Base-by-base conservation (phyloP, 2,888 invertebrate species). In the Gonocerus acuteangulatus region DNA sequence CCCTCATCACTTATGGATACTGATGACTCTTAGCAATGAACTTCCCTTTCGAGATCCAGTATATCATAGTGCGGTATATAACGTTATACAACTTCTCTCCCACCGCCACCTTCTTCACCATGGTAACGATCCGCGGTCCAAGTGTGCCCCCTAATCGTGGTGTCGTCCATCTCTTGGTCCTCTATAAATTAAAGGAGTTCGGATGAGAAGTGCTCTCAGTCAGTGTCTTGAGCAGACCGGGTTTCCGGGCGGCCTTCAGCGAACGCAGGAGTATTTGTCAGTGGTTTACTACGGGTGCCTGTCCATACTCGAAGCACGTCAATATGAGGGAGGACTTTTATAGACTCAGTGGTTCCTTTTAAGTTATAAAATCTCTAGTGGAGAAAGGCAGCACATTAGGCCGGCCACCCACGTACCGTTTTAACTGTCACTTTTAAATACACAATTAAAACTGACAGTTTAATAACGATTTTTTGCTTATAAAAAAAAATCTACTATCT, bases 1-100 rank as follows among this genome's bases (percentile, higher is more conserved):
- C 65, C n/a, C 69, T 69, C 67, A 69, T 70, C 69, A 70, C 69
- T 70, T 70, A 70, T 70, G 70, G 70, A 70, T 70, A 69, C 70
- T 70, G 70, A 70, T 70, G 70, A 69, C 70, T 68, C 62, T 64
- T 62, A 65, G 68, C 68, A 70, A 70, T 70, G 69, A 70, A 65
- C 66, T 61, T 48, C 52, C 48, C 45, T 52, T 42, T 57, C 32
- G 42, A 32, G 54, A 44, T 52, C 61, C 61, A 63, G 61, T 63
- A 63, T 63, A 63, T 63, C 63, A 63, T 63, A 63, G 63, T 7
- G 36, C 45, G 23, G 39, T 39, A 45, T 27, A 48, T 18, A 57
- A 48, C 49, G 49, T 57, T 44, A 57, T 57, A 45, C 57, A 45
- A 57, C 39, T 39, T 15, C 39, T 39, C 39, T n/a, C 13, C 4